phyloP scores from a whole-genome alignment of 92 coral and sea anemone genomes.

The Ricordea florida region DNA sequence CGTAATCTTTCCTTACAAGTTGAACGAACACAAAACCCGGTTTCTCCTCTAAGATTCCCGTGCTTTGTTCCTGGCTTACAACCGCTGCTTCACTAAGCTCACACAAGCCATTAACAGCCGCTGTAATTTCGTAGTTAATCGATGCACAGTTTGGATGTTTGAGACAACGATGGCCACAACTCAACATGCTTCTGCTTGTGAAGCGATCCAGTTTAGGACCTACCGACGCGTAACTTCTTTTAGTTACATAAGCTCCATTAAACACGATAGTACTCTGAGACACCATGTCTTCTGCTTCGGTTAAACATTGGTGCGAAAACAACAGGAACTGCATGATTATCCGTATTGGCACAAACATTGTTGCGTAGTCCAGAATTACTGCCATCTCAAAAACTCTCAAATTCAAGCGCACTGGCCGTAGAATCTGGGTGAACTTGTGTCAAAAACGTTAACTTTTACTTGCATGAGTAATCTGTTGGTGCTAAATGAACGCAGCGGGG shows the following conservation, averaged over 20 bases:
- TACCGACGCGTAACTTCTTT: not conserved
- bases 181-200: not conserved
- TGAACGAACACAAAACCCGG: conserved; percentile 8
- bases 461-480: too few relatives aligned
- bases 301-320: not conserved
- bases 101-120: not conserved
- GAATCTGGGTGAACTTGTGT: too few relatives aligned
- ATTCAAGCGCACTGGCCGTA: too few relatives aligned
- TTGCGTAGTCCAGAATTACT: too few relatives aligned
- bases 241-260: not conserved
- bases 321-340: too few relatives aligned
- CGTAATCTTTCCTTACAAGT: not conserved
- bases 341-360: too few relatives aligned
- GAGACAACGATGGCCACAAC: not conserved
- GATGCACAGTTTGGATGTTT: not conserved
- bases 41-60: not conserved
- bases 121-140: not conserved
- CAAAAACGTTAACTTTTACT: too few relatives aligned
- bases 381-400: too few relatives aligned
- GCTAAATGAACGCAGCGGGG: too few relatives aligned
- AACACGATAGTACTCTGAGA: not conserved
- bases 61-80: not conserved
- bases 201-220: not conserved
- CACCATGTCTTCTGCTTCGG: not conserved
- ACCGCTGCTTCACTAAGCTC: conserved; percentile 6